Conservation (phyloP, 2,113 vertebrate species). For the Melanostigma gelatinosum region DNA sequence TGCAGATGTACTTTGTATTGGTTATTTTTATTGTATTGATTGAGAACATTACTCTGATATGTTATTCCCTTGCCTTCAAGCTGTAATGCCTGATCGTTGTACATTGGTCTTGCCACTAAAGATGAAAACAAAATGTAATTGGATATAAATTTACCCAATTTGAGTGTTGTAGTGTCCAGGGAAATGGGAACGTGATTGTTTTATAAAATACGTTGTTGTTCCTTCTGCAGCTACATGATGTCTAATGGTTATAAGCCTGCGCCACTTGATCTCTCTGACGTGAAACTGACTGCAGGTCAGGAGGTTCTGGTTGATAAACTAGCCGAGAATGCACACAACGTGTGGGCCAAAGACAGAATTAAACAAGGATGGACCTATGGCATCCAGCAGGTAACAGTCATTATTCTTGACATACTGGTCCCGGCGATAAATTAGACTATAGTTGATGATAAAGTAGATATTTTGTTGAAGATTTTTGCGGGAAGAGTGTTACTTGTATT, state of each 20-base stretch:
- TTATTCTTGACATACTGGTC: not conserved
- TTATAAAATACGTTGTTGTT: conserved; percentile 12
- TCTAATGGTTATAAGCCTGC: conserved; percentile 96
- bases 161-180: not conserved
- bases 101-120: not conserved
- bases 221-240: conserved; percentile 91
- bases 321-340: conserved; percentile 99
- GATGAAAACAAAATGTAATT: no score
- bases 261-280: conserved; percentile 95
- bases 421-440: not conserved
- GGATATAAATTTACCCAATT: not conserved
- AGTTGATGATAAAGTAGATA: not conserved
- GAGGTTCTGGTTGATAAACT: conserved; percentile 97
- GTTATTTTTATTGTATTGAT: not conserved
- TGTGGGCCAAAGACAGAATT: conserved; percentile 99
- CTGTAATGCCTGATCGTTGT: not conserved
- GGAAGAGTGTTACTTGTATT: not conserved
- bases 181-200: not conserved
- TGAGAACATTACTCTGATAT: not conserved
- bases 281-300: conserved; percentile 92
- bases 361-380: conserved; percentile 99
- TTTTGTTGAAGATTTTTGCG: not conserved
- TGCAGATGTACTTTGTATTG: not conserved
- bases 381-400: conserved; percentile 92
- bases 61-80: not conserved